Base-by-base conservation (phyloP, 1,140 invertebrate genomes). In the Dinothrombium tinctorium region DNA sequence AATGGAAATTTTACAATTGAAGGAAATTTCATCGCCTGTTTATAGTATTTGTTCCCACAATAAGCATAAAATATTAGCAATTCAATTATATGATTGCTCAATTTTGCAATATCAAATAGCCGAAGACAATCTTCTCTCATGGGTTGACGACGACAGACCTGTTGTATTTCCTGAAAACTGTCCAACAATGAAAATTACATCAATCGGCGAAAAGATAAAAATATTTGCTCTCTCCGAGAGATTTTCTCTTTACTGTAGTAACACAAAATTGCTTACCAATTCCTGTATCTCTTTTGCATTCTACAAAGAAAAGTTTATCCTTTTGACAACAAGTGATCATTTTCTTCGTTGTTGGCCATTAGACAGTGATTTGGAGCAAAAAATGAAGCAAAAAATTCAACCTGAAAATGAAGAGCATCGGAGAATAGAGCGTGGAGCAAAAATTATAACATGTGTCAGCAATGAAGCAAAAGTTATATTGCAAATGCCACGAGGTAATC, bases 401-500 rank as follows among this genome's bases (percentile, higher is more conserved):
- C 26, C 14, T 11, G 4, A 26, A 31, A 37, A 21, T 11, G 21
- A 33, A 26, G 20, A 31, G 1, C 26, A 44, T 26, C 48, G 82
- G 38, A 66, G 68, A 49, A 59, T 90, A 20, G 86, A 92, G 61
- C 66, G 76, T 48, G 78, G 81, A 4, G 69, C 76, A 2, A 67
- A 65, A 46, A 57, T 92, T 35, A 65, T 92, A 1, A 65, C 66
- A 22, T 65, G 64, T 2, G 66, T 79, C 8, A 51, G 68, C 6
- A 62, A 67, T 35, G 69, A 71, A 42, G 73, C 73, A 0, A 69
- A 69, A 46, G 69, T 78, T 1, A 61, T 90, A 35, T 59, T 92
- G 17, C 84, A 92, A 63, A 72, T 89, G 70, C 83, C 84, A 1
- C 65, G 86, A 47, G 86, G 86, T 9, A 94, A 92, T 62, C 56